Evolutionary conservation across 23 tunicate genomes (phyloP), one percentile per base, ranked within the genome.

Genomic region (Phallusia fumigata): DNA sequence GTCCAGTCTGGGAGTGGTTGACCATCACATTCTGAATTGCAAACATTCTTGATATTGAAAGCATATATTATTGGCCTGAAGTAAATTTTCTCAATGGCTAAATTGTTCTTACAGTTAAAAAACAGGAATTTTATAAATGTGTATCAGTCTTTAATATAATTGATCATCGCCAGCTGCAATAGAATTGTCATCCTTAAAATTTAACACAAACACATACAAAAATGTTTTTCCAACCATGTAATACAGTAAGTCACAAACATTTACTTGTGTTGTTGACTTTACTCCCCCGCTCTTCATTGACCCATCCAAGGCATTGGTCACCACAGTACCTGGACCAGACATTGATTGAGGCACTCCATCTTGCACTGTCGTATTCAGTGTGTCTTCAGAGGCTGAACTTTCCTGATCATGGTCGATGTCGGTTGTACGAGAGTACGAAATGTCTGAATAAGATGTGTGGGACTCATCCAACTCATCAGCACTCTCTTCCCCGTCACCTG

Each of bases 401-500:
- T 93, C 98, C 36, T 83, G 93, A 53, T 92, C 97, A 84, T 84
- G 92, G 79, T 92, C 97, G 16, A 81, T 72, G 72, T 93, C 98
- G 0, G 89, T 84, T 8, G 93, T 81, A 50, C 87, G 53, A 0
- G 98, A 93, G 45, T 88, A 88, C 24, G 98, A 93, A 0, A 93
- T 78, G 77, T 93, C 98, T 28, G 98, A 93, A 36, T 93, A 93
- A 16, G 98, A 93, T 28, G 98, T 88, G 53, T 93, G 98, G 0
- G 98, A 93, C 32, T 86, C 98, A 53, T 93, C 98, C 32, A 93
- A 31, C 72, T 93, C 98, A 81, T 93, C 98, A 18, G 98, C 93
- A 82, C 98, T 93, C 35, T 93, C 98, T 34, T 93, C 98, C 33
- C 97, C 97, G 77, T 93, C 98, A 51, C 65, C 96, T 35, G 80